Evolutionary conservation across 1,140 invertebrate genomes (phyloP), one percentile per base, ranked within the genome.

Genomic region (Aphaenogaster rudis): DNA sequence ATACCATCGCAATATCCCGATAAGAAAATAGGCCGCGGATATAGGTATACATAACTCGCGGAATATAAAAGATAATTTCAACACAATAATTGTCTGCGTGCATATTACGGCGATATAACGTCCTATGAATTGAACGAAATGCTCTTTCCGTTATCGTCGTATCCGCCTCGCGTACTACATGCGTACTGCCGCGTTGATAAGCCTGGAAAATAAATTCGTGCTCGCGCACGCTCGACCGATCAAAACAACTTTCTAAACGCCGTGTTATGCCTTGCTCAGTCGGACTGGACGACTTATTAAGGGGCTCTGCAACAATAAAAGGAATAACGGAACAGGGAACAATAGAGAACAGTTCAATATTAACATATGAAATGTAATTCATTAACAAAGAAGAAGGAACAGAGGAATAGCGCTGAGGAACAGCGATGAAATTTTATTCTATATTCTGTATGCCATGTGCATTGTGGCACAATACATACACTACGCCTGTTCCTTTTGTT

Each of bases 231-330:
- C 36, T 77, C 21, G 42, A 48, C 50, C 33, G 72, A 57, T 76
- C 6, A 76, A 66, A 64, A 42, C 28, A 36, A 79, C 45, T 79
- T 79, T 64, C 61, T 66, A 33, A 79, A 63, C 11, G 5, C 5
- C n/a, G 45, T 9, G 52, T 45, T 45, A 21, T 36, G 9, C 17
- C 52, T 57, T 17, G 61, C 33, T 66, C 50, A 8, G 17, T 50
- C 52, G 7, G 9, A 59, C 15, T 39, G 9, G 15, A 71, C 48
- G 4, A 33, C 11, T 79, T 50, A n/a, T 66, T 66, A 39, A 28
- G 28, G 28, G 28, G 28, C 28, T 28, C 28, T 28, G 28, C 28
- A 28, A 28, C 28, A 28, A 28, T 28, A 28, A 28, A 28, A 28
- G 28, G 28, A 28, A 28, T 28, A 28, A 28, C 28, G 28, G 28